Evolutionary conservation across 1,140 invertebrate species (phyloP).

Genomic region (Leptestheria dahalacensis): DNA sequence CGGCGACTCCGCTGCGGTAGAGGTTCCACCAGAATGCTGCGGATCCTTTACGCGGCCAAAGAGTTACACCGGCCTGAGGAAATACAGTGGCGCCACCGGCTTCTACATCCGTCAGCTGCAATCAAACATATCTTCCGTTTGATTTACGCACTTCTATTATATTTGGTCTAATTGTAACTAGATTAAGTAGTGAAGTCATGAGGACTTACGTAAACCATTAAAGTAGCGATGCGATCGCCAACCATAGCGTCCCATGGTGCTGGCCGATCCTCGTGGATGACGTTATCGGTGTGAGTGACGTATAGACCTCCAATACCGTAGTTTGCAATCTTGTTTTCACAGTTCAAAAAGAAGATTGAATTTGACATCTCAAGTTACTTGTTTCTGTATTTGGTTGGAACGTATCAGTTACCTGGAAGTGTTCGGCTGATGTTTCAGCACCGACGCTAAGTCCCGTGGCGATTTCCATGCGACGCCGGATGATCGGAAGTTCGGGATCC

Average conservation of each 20-base stretch:
- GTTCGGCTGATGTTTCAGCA: constrained; percentile 13
- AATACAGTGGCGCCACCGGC: constrained; percentile 34
- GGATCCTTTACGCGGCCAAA: constrained; percentile 28
- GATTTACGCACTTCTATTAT: no score
- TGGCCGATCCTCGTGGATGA: constrained; percentile 26
- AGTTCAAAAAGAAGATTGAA: neutral
- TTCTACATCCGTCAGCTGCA: constrained; percentile 30
- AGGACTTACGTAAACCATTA: constrained; percentile 39
- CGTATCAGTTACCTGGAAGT: constrained; percentile 12
- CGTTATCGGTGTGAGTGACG: constrained; percentile 44
- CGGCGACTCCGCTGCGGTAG: constrained; percentile 29
- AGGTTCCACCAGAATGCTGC: constrained; percentile 38
- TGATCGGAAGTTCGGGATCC: constrained; percentile 18
- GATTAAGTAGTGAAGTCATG: neutral
- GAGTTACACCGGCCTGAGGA: constrained; percentile 27
- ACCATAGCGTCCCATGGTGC: constrained; percentile 24
- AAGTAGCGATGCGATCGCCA: constrained; percentile 40
- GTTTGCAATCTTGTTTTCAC: constrained; percentile 31
- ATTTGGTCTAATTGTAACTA: no score
- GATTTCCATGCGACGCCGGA: constrained; percentile 22
- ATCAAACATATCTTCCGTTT: constrained; percentile 12
- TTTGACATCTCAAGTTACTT: neutral
- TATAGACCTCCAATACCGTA: constrained; percentile 51
- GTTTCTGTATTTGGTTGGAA: neutral
- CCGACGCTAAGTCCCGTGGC: constrained; percentile 20